Evolutionary conservation across 2,888 invertebrate species (phyloP).

Genomic region (Argynnis bischoffii): DNA sequence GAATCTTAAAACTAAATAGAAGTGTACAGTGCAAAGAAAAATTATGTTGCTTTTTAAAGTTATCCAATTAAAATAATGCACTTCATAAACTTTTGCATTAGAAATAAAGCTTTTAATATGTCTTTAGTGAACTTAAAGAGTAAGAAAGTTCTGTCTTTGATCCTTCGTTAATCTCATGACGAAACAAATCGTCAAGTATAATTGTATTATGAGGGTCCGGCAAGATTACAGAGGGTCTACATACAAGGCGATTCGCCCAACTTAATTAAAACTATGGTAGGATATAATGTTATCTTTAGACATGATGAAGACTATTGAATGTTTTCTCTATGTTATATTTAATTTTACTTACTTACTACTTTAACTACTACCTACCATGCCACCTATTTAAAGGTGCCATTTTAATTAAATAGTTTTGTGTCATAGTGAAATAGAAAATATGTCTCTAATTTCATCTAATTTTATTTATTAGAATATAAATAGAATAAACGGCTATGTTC

Average conservation of each 20-base stretch:
- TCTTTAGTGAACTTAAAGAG: constrained; percentile 18
- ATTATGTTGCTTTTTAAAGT: too few relatives aligned
- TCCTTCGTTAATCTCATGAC: constrained; percentile 26
- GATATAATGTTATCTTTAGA: constrained; percentile 28
- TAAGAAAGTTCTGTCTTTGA: constrained; percentile 30
- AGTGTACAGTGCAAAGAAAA: too few relatives aligned
- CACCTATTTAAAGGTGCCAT: too few relatives aligned
- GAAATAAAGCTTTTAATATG: not conserved
- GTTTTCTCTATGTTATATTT: not conserved
- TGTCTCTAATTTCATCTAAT: too few relatives aligned
- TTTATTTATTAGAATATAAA: too few relatives aligned
- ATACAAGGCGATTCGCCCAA: constrained; percentile 25
- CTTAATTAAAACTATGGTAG: constrained; percentile 39
- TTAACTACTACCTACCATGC: too few relatives aligned
- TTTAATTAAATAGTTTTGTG: too few relatives aligned
- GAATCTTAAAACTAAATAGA: too few relatives aligned
- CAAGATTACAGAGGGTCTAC: constrained; percentile 27
- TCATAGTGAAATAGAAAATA: too few relatives aligned
- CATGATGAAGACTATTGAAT: constrained; percentile 17
- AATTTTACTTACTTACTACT: too few relatives aligned
- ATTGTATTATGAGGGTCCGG: constrained; percentile 34
- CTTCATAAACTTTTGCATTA: not conserved
- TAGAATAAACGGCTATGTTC: too few relatives aligned
- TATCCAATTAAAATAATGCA: not conserved
- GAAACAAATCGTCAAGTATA: constrained; percentile 35